These are phyloP conservation scores for Pseudorectes ferrugineus DNA, from an alignment of 2,113 vertebrate genomes.

Conservation along the genomic window DNA sequence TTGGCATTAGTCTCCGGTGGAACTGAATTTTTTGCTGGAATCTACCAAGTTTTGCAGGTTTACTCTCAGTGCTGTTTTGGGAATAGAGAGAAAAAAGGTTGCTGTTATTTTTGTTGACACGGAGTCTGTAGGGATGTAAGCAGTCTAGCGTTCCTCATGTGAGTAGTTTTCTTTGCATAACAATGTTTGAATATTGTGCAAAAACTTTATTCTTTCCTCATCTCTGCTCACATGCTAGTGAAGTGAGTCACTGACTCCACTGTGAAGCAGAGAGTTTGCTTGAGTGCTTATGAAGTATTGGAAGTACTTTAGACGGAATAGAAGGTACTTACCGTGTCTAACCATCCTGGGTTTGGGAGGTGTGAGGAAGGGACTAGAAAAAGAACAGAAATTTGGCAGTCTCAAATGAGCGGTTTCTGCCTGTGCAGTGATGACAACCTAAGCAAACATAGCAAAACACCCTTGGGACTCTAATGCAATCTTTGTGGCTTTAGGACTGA, in stretches of 20 bases:
- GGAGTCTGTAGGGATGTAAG: neutral
- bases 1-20: neutral
- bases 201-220: neutral
- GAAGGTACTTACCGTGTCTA: neutral
- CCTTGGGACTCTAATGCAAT: neutral
- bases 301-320: neutral
- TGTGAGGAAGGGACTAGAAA: neutral
- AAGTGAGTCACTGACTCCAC: neutral
- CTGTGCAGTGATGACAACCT: neutral
- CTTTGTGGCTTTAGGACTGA: neutral
- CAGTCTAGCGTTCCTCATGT: neutral
- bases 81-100: neutral
- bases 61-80: neutral
- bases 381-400: neutral
- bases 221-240: neutral
- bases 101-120: slow-evolving; percentile 15
- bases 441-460: neutral
- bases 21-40: neutral
- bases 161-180: neutral
- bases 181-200: neutral
- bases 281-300: neutral
- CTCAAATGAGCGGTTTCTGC: neutral
- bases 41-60: neutral
- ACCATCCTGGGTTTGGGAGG: neutral
- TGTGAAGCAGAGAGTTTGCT: neutral